Percentiles rank a stretch among this genome's conserved stretches.
Conservation (phyloP, 2,888 invertebrate genomes). For the Clistopyga incitator region DNA sequence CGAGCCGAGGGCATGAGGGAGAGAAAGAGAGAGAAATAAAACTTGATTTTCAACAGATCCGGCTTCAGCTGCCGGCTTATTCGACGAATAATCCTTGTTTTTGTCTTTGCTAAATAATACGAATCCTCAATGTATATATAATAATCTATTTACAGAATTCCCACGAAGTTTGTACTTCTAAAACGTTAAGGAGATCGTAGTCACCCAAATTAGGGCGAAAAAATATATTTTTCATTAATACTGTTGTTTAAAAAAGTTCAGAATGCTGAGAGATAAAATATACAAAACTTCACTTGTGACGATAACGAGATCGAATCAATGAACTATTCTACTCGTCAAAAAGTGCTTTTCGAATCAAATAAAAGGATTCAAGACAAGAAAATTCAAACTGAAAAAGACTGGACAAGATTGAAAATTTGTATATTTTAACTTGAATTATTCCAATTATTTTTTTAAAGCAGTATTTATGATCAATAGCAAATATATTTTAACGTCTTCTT, state of each 20-base stretch:
- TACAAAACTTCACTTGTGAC: background rate
- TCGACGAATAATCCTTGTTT: background rate
- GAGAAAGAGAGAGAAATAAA: background rate
- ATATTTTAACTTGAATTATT: too few species aligned
- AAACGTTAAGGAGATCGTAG: constrained; percentile 3
- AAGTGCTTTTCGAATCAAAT: background rate
- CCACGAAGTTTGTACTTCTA: constrained; percentile 62
- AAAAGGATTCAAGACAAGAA: background rate
- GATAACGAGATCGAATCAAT: background rate
- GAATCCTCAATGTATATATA: constrained; percentile 54
- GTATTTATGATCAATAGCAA: background rate
- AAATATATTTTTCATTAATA: background rate
- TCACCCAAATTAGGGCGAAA: background rate
- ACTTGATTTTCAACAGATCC: constrained; percentile 20
- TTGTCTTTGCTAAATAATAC: constrained; percentile 28
- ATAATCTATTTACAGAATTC: constrained; percentile 49
- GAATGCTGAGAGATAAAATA: background rate
- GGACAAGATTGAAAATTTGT: too few species aligned
- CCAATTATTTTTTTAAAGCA: background rate
- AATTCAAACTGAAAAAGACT: too few species aligned
- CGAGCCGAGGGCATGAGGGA: background rate
- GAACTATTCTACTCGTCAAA: background rate
- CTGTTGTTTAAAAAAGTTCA: background rate
- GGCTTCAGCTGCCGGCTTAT: background rate
- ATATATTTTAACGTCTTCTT: background rate